Conservation (phyloP, 37 sponge, comb jelly and placozoan genomes). For the Aplysina aerophoba region DNA sequence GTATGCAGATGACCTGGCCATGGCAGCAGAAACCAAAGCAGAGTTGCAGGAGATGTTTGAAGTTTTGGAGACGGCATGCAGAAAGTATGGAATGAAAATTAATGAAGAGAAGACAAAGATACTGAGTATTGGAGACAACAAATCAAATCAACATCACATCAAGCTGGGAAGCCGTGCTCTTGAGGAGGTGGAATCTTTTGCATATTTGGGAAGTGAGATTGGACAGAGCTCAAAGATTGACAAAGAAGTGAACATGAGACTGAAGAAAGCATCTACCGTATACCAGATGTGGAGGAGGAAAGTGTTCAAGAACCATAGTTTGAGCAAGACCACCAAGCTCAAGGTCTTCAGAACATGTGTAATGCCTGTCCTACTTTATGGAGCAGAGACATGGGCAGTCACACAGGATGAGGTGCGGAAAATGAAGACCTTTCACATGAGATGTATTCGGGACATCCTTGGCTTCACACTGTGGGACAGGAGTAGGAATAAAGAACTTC, state of each 20-base stretch:
- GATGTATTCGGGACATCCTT: conserved; percentile 29
- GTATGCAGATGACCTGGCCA: conserved; percentile 34
- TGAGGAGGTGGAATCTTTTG: conserved; percentile 18
- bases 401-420: conserved; percentile 2
- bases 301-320: conserved; percentile 4
- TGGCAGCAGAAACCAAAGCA: conserved; percentile 13
- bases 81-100: conserved; percentile 8
- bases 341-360: conserved; percentile 21
- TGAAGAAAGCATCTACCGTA: conserved; percentile 22
- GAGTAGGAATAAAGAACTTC: neutral
- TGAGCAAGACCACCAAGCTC: conserved; percentile 13
- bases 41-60: conserved; percentile 27
- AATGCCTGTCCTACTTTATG: conserved; percentile 9
- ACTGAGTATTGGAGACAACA: conserved; percentile 18
- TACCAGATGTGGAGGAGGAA: conserved; percentile 28
- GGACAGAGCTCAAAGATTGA: neutral
- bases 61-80: neutral
- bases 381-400: conserved; percentile 28
- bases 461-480: conserved; percentile 29
- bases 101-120: conserved; percentile 15
- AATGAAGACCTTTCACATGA: conserved; percentile 27
- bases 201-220: conserved; percentile 20
- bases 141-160: neutral
- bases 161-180: neutral
- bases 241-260: conserved; percentile 26